These are phyloP conservation scores for Pegea sp. DNA, from an alignment of 23 tunicate species.

Conservation along the genomic window DNA sequence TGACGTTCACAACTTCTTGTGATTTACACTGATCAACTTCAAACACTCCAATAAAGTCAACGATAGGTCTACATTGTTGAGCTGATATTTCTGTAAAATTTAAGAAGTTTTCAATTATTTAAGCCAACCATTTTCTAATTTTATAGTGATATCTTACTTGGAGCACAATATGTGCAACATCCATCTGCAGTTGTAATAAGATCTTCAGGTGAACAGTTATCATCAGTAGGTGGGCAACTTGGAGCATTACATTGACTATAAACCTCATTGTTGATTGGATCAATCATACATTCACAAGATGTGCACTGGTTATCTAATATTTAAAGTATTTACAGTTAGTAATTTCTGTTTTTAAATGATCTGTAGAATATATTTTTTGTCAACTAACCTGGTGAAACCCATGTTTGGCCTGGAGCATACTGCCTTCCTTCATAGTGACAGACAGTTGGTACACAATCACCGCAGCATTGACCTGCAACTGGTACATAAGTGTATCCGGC, in stretches of 20 bases:
- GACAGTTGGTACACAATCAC: conserved; percentile 90
- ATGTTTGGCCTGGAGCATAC: conserved; percentile 66
- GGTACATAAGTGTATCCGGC: conserved; percentile 87
- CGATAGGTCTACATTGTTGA: conserved; percentile 58
- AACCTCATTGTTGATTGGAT: conserved; percentile 70
- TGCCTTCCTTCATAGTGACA: conserved; percentile 68
- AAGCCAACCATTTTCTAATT: too few species aligned
- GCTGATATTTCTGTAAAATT: too few species aligned
- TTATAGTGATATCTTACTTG: too few species aligned
- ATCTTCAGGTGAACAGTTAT: conserved; percentile 46
- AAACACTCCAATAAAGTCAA: conserved; percentile 59
- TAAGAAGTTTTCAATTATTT: too few species aligned
- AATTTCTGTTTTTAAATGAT: not conserved
- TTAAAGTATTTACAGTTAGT: not conserved
- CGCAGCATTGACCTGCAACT: conserved; percentile 98
- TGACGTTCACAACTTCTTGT: conserved; percentile 54
- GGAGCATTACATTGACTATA: conserved; percentile 87
- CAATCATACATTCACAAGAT: conserved; percentile 87
- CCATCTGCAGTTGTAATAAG: conserved; percentile 57
- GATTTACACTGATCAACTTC: conserved; percentile 71
- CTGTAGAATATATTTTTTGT: not conserved
- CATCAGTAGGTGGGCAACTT: conserved; percentile 50
- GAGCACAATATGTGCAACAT: conserved; percentile 53
- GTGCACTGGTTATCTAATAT: conserved; percentile 51
- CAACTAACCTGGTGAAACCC: too few species aligned